Percentiles rank a stretch among this genome's conserved stretches.
phyloP scores from a whole-genome alignment of 2,797 vertebrate genomes.

The Staurois parvus region DNA sequence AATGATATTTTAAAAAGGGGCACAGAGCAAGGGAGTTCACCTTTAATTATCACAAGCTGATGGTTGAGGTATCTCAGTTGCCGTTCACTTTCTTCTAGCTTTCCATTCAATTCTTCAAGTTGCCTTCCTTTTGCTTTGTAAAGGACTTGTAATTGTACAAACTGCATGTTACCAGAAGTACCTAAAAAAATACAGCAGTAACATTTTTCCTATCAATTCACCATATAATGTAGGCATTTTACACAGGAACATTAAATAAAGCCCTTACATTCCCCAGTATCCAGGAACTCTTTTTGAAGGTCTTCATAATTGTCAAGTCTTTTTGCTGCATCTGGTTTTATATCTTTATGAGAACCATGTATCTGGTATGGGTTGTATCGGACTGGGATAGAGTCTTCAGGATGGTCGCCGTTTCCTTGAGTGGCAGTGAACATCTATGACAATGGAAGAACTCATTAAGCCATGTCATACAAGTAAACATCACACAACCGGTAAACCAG shows the following conservation, averaged over 20 bases:
- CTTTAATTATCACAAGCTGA: constrained; percentile 90
- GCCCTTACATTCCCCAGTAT: constrained; percentile 82
- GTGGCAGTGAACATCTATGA: constrained; percentile 66
- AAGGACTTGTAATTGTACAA: constrained; percentile 90
- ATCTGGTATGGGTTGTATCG: constrained; percentile 84
- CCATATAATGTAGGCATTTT: neutral
- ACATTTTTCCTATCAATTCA: constrained; percentile 19
- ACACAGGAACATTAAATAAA: neutral
- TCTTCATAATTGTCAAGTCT: constrained; percentile 81
- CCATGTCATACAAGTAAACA: too few relatives aligned
- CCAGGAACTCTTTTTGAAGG: constrained; percentile 88
- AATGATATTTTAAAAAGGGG: neutral
- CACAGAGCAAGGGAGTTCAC: constrained; percentile 68
- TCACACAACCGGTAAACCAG: too few relatives aligned
- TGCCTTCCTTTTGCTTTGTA: constrained; percentile 91
- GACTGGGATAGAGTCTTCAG: constrained; percentile 78
- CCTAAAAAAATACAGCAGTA: constrained; percentile 71
- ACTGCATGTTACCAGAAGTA: constrained; percentile 83
- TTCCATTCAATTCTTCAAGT: constrained; percentile 86
- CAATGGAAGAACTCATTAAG: neutral
- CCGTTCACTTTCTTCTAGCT: constrained; percentile 88
- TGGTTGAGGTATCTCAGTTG: constrained; percentile 91
- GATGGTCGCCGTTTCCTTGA: constrained; percentile 68
- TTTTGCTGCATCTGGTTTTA: constrained; percentile 70
- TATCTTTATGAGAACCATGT: constrained; percentile 73